Evolutionary conservation across 2,113 vertebrate genomes (phyloP), one percentile per base, ranked within the genome.

Genomic region (Sceloporus tristichus): DNA sequence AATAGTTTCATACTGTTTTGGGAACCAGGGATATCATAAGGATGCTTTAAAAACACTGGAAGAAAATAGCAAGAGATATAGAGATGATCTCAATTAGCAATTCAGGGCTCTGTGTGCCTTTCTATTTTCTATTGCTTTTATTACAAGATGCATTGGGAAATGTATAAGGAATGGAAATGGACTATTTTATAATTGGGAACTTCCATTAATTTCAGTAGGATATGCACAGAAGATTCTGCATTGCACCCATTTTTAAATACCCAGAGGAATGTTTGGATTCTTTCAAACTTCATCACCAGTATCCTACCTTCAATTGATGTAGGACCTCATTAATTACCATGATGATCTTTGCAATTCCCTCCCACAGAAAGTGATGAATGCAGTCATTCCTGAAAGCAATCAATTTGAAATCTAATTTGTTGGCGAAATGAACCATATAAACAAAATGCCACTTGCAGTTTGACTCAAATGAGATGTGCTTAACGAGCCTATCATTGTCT

Each of bases 401-500:
- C 96, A 96, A 96, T 97, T 96, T 96, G 94, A 97, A 97, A 97
- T 97, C 96, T 97, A 97, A 97, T 97, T 97, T 97, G 97, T 97
- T 95, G 96, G 96, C 82, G 95, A 96, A 97, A 97, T 97, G 97
- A 97, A 96, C 96, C 97, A 96, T 97, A 95, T 95, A 97, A 97
- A 97, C 96, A 97, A 96, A 97, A 97, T 95, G 95, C 95, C 96
- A 95, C 95, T 97, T 92, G 95, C 95, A 93, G 95, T 97, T 97
- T 96, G 92, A 96, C 93, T 97, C 94, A 97, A 97, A 97, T 96
- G 96, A 97, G 96, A 96, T 96, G 96, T 95, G 95, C 92, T 97
- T 97, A 97, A 97, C 95, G 94, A 97, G 95, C 94, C 95, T 92
- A 95, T 97, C 96, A 95, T 96, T 92, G 90, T 95, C 95, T 82